Evolutionary conservation across 1,140 invertebrate species (phyloP).

Genomic region (Lineus longissimus): DNA sequence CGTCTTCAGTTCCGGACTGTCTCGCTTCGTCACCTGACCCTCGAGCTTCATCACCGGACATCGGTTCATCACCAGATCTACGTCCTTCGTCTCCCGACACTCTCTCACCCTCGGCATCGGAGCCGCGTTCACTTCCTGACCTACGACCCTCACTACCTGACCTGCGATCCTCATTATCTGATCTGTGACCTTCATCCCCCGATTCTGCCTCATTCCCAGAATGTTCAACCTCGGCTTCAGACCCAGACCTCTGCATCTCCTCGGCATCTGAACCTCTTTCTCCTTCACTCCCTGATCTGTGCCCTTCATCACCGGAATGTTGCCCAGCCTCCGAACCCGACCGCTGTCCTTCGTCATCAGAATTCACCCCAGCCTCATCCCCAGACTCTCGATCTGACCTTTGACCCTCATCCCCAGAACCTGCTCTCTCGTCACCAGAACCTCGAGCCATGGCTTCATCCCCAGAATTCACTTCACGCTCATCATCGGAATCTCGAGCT

Average conservation of each 20-base stretch:
- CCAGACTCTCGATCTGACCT: neutral
- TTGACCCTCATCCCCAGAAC: conserved; percentile 33
- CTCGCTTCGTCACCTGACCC: neutral
- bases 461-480: neutral
- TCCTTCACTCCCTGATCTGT: conserved; percentile 26
- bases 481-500: no score
- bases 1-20: neutral
- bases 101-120: neutral
- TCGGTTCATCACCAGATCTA: neutral
- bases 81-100: neutral
- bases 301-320: conserved; percentile 1
- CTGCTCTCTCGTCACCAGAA: conserved; percentile 28
- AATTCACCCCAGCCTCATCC: conserved; percentile 3
- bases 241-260: conserved; percentile 20
- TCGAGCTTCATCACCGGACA: neutral
- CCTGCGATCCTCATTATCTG: no score
- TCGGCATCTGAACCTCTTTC: conserved; percentile 28
- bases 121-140: no score
- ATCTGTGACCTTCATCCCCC: no score
- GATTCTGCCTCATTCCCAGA: conserved; percentile 26
- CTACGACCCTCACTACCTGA: no score
- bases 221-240: conserved; percentile 25
- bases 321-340: neutral
- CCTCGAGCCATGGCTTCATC: conserved; percentile 13
- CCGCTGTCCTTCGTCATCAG: conserved; percentile 38